Evolutionary conservation across 2,113 vertebrate species (phyloP).

Genomic region (Pica pica): DNA sequence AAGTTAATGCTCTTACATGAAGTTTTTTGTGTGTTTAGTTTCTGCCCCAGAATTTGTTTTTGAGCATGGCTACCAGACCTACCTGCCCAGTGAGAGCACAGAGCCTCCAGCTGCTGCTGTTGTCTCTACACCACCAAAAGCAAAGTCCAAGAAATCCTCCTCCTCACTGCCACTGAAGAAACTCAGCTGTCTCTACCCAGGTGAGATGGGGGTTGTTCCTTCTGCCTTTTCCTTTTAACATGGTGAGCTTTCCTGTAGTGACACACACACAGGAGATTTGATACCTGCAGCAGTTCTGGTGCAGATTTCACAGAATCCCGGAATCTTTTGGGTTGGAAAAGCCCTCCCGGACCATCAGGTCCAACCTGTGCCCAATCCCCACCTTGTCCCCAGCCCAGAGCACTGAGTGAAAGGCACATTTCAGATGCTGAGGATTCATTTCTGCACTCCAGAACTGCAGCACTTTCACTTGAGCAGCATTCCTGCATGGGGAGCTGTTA

Average conservation of each 20-base stretch:
- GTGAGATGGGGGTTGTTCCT: conserved; percentile 25
- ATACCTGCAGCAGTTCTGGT: background rate
- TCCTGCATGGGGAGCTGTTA: background rate
- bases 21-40: conserved; percentile 63
- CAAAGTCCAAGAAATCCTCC: conserved; percentile 79
- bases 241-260: background rate
- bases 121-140: conserved; percentile 75
- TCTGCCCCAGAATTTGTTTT: conserved; percentile 86
- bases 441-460: background rate
- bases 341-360: background rate
- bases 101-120: conserved; percentile 74
- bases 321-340: background rate
- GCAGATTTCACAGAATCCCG: background rate
- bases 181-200: conserved; percentile 89
- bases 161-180: conserved; percentile 80
- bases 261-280: accelerated
- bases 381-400: background rate
- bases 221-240: background rate
- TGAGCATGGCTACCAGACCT: conserved; percentile 88
- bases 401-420: background rate
- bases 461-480: background rate
- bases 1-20: background rate
- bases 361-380: background rate
- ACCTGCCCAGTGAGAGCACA: conserved; percentile 79
- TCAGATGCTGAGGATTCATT: background rate